A percentile compares a stretch with the other conserved stretches of the same genome.
phyloP scores from a whole-genome alignment of 2,797 vertebrate species.

The Ctenosaura bakeri region DNA sequence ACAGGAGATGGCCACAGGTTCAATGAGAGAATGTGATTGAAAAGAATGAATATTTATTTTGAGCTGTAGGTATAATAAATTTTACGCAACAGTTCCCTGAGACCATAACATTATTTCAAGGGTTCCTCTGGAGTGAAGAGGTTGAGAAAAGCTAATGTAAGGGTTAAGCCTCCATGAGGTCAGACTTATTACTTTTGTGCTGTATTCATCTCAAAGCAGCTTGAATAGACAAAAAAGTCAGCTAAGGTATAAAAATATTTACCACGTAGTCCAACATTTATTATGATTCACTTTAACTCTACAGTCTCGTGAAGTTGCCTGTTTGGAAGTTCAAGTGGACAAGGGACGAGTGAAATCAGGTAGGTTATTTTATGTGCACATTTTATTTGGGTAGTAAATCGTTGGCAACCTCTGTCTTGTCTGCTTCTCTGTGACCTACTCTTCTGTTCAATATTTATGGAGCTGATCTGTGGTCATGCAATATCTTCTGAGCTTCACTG shows the following conservation, averaged over 20 bases:
- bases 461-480: not conserved
- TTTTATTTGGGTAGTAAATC: not conserved
- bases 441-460: not conserved
- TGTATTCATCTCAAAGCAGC: not conserved
- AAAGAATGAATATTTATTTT: no score
- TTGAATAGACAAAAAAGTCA: not conserved
- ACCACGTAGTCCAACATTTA: not conserved
- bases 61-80: no score
- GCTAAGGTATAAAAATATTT: not conserved
- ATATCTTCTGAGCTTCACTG: not conserved
- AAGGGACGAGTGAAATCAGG: conserved; percentile 57
- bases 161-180: not conserved
- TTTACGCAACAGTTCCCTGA: no score
- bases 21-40: no score
- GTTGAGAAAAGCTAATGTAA: no score
- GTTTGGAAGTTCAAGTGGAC: conserved; percentile 76
- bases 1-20: no score
- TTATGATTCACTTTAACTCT: conserved; percentile 33
- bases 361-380: conserved; percentile 30
- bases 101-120: no score
- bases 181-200: not conserved
- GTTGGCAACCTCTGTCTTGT: not conserved
- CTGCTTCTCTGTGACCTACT: not conserved
- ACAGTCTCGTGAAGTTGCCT: conserved; percentile 81
- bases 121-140: no score